Percentiles rank a stretch among this genome's conserved stretches.
Evolutionary conservation across 1,140 invertebrate species (phyloP).

Genomic region (Bemisia tabaci): DNA sequence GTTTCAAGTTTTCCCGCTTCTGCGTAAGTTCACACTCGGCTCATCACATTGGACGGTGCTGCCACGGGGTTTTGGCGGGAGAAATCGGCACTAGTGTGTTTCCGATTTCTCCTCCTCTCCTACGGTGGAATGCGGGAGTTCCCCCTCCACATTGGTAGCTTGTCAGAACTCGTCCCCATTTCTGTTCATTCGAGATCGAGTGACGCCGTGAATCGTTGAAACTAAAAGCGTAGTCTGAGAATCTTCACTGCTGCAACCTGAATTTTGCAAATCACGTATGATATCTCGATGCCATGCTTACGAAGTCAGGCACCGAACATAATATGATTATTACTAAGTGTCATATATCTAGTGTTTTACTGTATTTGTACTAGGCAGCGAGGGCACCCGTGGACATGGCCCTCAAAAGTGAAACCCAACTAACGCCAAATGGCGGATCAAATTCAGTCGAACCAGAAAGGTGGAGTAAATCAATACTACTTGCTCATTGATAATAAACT

Average conservation of each 20-base stretch:
- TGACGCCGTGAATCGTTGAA: neutral
- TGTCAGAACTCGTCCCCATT: neutral
- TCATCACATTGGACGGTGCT: neutral
- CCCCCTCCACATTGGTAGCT: neutral
- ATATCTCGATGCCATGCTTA: neutral
- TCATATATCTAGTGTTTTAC: neutral
- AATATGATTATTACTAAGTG: neutral
- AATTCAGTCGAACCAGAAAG: conserved; percentile 14
- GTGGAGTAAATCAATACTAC: conserved; percentile 15
- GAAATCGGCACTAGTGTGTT: neutral
- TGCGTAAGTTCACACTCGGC: too few species aligned
- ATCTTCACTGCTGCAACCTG: neutral
- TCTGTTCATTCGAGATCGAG: neutral
- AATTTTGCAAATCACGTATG: neutral
- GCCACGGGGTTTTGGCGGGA: neutral
- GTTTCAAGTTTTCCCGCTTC: too few species aligned
- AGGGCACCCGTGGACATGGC: conserved; percentile 10
- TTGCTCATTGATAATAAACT: neutral
- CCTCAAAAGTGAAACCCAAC: conserved; percentile 11
- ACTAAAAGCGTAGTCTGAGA: neutral
- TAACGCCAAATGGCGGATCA: conserved; percentile 11
- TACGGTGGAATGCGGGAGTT: neutral
- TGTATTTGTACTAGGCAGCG: neutral
- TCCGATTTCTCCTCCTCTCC: neutral
- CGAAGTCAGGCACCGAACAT: neutral